phyloP scores from a whole-genome alignment of 2,888 invertebrate genomes.

The Dendrolimus pini region DNA sequence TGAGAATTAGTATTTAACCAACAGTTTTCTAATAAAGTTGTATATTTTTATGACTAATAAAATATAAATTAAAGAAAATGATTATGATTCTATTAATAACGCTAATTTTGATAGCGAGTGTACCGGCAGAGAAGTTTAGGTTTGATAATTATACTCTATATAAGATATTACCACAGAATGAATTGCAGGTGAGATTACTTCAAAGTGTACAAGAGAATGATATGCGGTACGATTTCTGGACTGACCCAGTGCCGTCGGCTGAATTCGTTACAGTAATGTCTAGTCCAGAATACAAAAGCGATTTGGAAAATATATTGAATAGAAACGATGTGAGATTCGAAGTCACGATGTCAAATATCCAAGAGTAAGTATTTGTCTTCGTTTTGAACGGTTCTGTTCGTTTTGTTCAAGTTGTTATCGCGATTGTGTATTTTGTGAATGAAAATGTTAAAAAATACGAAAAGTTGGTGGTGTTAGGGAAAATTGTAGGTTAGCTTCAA shows the following conservation, averaged over 20 bases:
- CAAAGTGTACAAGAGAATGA: constrained; percentile 49
- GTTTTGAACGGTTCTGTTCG: background rate
- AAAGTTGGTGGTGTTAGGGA: background rate
- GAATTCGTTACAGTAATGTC: constrained; percentile 50
- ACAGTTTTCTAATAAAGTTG: background rate
- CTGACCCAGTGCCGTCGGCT: constrained; percentile 30
- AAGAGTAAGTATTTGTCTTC: constrained; percentile 44
- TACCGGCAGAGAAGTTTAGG: constrained; percentile 27
- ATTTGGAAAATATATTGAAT: constrained; percentile 36
- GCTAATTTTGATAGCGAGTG: constrained; percentile 12
- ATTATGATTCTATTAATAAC: constrained; percentile 9
- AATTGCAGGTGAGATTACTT: constrained; percentile 56
- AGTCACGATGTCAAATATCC: constrained; percentile 56
- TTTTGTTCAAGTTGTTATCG: background rate
- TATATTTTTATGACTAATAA: background rate
- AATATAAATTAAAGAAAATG: constrained; percentile 12
- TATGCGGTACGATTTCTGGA: constrained; percentile 51
- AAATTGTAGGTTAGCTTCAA: background rate
- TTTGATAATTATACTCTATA: constrained; percentile 59
- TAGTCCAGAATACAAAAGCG: constrained; percentile 34
- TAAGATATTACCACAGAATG: constrained; percentile 57
- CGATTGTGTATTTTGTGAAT: background rate
- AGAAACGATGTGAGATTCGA: constrained; percentile 39
- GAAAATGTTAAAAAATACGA: background rate
- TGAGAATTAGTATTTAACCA: background rate